These are phyloP conservation scores for Magallana gigas DNA, from an alignment of 1,140 invertebrate species.

Conservation along the genomic window DNA sequence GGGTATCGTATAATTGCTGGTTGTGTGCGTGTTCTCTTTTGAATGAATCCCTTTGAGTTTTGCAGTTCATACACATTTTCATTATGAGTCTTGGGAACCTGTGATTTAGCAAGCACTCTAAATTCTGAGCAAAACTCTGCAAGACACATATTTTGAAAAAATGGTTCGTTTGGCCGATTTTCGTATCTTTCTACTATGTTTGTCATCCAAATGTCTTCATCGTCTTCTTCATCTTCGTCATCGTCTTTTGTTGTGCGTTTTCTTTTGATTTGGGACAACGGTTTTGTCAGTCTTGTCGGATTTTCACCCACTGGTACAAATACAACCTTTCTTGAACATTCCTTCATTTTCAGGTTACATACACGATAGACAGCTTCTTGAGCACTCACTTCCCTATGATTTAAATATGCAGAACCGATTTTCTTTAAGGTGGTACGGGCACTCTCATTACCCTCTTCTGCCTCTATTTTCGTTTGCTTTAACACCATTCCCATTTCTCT, in stretches of 20 bases:
- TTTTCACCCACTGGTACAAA: too few relatives aligned
- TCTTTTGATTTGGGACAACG: conserved; percentile 8
- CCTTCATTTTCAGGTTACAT: too few relatives aligned
- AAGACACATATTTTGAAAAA: background rate
- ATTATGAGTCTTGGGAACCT: conserved; percentile 24
- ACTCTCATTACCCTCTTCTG: conserved; percentile 45
- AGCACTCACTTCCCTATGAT: conserved; percentile 53
- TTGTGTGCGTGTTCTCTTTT: conserved; percentile 33
- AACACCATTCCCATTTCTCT: conserved; percentile 52
- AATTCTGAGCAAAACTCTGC: background rate
- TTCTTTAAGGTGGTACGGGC: conserved; percentile 42
- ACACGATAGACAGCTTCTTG: conserved; percentile 56
- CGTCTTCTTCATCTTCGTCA: background rate
- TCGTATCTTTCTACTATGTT: conserved; percentile 12
- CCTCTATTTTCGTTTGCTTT: conserved; percentile 50
- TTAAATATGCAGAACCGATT: conserved; percentile 49
- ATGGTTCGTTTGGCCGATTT: background rate
- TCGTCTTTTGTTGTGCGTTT: background rate
- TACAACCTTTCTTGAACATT: too few relatives aligned
- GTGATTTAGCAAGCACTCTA: background rate
- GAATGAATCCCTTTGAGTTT: conserved; percentile 53
- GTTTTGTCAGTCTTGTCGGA: too few relatives aligned
- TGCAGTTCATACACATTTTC: conserved; percentile 41
- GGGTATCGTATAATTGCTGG: conserved; percentile 28
- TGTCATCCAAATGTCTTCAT: conserved; percentile 6